Evolutionary conservation across 2,797 vertebrate genomes (phyloP).

Genomic region (Enteromius unitaeniatus): DNA sequence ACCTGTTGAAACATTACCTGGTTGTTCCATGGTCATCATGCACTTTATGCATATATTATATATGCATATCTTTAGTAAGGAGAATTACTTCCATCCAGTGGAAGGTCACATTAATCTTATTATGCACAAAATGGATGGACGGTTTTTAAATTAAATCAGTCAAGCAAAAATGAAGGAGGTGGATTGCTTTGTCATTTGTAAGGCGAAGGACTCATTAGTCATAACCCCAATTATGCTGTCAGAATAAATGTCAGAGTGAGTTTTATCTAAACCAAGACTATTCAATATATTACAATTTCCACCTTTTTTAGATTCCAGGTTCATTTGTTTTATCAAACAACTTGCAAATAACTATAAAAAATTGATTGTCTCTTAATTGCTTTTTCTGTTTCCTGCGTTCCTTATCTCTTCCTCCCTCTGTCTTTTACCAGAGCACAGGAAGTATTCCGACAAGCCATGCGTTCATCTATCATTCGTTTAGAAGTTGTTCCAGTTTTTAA

Average conservation of each 20-base stretch:
- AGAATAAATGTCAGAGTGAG: constrained; percentile 53
- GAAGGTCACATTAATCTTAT: constrained; percentile 58
- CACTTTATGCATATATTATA: constrained; percentile 43
- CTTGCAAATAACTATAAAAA: constrained; percentile 46
- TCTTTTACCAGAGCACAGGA: constrained; percentile 82
- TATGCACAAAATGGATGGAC: constrained; percentile 61
- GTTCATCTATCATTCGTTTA: constrained; percentile 79
- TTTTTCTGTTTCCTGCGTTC: neutral
- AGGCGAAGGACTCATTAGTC: constrained; percentile 59
- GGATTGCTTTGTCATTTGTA: constrained; percentile 63
- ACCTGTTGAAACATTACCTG: constrained; percentile 43
- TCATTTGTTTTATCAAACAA: constrained; percentile 54
- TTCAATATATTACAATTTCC: constrained; percentile 54
- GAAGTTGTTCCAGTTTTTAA: constrained; percentile 85
- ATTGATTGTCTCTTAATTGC: constrained; percentile 24
- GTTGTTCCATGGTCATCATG: neutral
- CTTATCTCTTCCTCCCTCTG: constrained; percentile 26
- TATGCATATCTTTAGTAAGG: constrained; percentile 39
- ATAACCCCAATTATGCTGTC: constrained; percentile 62
- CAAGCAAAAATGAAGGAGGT: constrained; percentile 61
- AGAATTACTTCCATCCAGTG: constrained; percentile 35
- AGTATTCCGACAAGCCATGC: constrained; percentile 94
- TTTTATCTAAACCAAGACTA: constrained; percentile 55
- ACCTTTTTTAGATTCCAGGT: constrained; percentile 56
- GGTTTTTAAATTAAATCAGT: constrained; percentile 62